phyloP scores from a whole-genome alignment of 23 tunicate genomes.

The Styela plicata region DNA sequence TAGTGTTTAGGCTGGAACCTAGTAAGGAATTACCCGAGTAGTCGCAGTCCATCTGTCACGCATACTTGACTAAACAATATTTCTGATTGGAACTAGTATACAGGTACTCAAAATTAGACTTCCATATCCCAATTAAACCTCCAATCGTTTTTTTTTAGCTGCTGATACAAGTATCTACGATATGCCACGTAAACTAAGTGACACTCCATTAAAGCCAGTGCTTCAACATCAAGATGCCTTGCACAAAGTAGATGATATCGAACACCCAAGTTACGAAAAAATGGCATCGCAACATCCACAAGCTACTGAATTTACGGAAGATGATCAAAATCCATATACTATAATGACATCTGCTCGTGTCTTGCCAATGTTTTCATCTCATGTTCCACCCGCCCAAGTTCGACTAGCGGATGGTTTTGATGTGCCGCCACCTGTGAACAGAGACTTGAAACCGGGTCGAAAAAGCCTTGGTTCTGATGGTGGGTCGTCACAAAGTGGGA shows the following conservation, averaged over 20 bases:
- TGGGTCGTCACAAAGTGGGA: constrained; percentile 33
- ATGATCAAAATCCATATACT: constrained; percentile 40
- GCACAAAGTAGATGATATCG: constrained; percentile 33
- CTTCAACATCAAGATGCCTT: neutral
- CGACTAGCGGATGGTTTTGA: neutral
- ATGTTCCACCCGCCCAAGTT: constrained; percentile 13
- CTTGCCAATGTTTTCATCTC: constrained; percentile 5
- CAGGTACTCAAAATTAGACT: too few relatives aligned
- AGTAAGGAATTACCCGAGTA: too few relatives aligned
- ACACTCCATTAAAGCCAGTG: neutral
- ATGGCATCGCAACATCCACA: constrained; percentile 40
- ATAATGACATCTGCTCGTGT: constrained; percentile 56
- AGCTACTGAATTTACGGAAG: neutral
- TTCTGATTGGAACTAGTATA: too few relatives aligned
- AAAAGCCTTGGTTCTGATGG: constrained; percentile 76
- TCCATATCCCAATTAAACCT: too few relatives aligned
- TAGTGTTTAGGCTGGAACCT: too few relatives aligned
- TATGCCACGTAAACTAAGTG: neutral
- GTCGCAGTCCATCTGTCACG: too few relatives aligned
- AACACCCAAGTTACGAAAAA: constrained; percentile 36
- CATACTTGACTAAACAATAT: neutral
- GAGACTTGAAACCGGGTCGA: constrained; percentile 86
- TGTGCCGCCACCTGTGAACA: constrained; percentile 75
- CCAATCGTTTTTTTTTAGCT: neutral
- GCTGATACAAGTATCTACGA: constrained; percentile 9